These are phyloP conservation scores for Acanthurus tractus DNA, from an alignment of 2,797 vertebrate genomes.

Conservation along the genomic window DNA sequence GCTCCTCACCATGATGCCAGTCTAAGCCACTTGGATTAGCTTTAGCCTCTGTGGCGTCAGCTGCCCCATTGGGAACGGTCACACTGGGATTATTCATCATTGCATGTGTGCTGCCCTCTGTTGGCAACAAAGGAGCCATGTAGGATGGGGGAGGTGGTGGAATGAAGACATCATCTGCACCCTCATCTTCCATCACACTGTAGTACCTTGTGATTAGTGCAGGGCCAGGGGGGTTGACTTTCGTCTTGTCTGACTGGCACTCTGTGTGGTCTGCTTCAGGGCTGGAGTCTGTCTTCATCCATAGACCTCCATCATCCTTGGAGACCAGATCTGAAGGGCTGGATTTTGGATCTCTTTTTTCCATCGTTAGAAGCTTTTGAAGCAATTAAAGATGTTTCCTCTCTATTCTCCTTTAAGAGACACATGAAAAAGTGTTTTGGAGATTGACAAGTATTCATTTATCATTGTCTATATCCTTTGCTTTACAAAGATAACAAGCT, in stretches of 20 bases:
- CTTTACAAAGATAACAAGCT: background rate
- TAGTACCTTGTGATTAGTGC: slow-evolving; percentile 19
- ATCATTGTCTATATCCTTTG: background rate
- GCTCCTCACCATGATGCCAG: slow-evolving; percentile 63
- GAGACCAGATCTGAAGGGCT: slow-evolving; percentile 19
- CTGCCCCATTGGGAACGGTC: slow-evolving; percentile 58
- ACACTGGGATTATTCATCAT: slow-evolving; percentile 54
- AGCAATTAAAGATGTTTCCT: slow-evolving; percentile 7
- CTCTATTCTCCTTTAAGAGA: slow-evolving; percentile 14
- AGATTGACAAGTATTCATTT: background rate
- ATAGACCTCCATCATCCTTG: slow-evolving; percentile 42
- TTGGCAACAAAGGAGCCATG: slow-evolving; percentile 32
- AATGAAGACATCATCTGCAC: slow-evolving; percentile 54
- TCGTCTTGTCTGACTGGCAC: slow-evolving; percentile 6
- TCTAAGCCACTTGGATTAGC: slow-evolving; percentile 77
- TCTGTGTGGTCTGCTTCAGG: background rate
- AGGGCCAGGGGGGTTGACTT: background rate
- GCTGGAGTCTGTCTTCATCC: slow-evolving; percentile 57
- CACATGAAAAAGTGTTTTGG: slow-evolving; percentile 16
- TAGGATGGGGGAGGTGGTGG: slow-evolving; percentile 18
- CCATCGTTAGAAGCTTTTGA: slow-evolving; percentile 40
- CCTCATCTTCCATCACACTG: slow-evolving; percentile 57
- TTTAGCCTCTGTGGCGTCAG: slow-evolving; percentile 73
- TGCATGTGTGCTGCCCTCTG: slow-evolving; percentile 49
- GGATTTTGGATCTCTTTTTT: slow-evolving; percentile 26